Percentiles rank a stretch among this genome's conserved stretches.
Conservation (phyloP, 30 jellyfish, hydroid and myxozoan species). For the Aurelia aurita complex sp. Pacific region DNA sequence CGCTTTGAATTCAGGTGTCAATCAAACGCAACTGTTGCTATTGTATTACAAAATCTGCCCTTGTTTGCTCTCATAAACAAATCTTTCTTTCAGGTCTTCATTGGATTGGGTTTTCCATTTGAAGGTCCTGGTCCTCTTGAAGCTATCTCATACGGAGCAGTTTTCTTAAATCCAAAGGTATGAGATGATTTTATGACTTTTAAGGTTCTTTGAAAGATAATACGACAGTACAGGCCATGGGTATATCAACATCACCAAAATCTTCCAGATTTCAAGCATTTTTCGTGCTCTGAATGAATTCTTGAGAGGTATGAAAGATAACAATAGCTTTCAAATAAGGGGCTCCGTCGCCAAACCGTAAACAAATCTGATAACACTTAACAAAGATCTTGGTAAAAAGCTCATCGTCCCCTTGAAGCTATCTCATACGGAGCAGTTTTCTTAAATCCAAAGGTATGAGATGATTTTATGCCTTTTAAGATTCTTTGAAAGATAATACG, state of each 20-base stretch:
- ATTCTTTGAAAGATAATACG: neutral
- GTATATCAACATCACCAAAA: neutral
- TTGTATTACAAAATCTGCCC: too few relatives aligned
- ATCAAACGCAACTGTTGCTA: too few relatives aligned
- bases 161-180: slow-evolving; percentile 91
- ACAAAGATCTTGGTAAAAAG: too few relatives aligned
- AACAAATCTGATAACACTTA: too few relatives aligned
- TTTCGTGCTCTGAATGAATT: too few relatives aligned
- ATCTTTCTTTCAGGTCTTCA: slow-evolving; percentile 69
- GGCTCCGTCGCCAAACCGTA: too few relatives aligned
- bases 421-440: slow-evolving; percentile 86
- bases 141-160: slow-evolving; percentile 94
- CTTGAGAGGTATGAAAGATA: too few relatives aligned
- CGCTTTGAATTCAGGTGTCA: too few relatives aligned
- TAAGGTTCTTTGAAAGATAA: neutral
- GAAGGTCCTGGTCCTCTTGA: slow-evolving; percentile 99
- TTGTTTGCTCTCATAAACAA: too few relatives aligned
- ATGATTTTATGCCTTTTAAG: too few relatives aligned
- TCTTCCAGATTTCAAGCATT: too few relatives aligned
- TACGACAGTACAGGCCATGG: neutral
- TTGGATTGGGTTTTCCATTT: slow-evolving; percentile 98
- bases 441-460: slow-evolving; percentile 90
- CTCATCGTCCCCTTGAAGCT: slow-evolving; percentile 65
- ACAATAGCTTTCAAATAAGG: too few relatives aligned
- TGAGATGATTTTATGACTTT: neutral